Base-by-base conservation (phyloP, 2,888 invertebrate genomes). In the Parapristionchus giblindavisi region DNA sequence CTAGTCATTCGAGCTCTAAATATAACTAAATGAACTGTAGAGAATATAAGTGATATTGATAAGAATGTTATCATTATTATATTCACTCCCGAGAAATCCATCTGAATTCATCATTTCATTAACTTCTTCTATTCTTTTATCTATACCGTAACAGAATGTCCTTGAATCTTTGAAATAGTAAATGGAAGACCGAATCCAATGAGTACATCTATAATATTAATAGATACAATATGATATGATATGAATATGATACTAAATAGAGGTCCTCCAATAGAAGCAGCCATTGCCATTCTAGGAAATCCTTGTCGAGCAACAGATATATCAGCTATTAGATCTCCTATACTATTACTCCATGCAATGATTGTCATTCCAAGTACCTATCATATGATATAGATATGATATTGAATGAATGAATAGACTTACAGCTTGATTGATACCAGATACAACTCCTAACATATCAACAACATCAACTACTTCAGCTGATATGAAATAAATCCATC, bases 231-330 rank as follows among this genome's bases (percentile, higher is more conserved):
- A 14, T 24, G 4, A 14, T 54, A 21, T 21, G 34, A 32, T 21
- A 48, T 48, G 48, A 56, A 1, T 14, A 21, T 5, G 38, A 40
- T 5, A 61, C 91, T 92, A 84, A 92, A 91, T 75, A 92, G 89
- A 0, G 92, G 92, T 6, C 92, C 92, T 21, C 92, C 92, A 85
- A 92, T 92, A 77, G 92, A 92, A 0, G 92, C 92, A 0, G 92
- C 91, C 82, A 91, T 91, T 0, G 91, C 92, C 91, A 92, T 92
- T 76, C 91, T 89, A 0, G 92, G 91, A 84, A 90, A 92, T 2
- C 92, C 92, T 81, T 91, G 91, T 63, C 89, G 88, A 1, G 92
- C 92, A 82, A 92, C 90, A 6, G 91, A 87, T 0, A 91, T 85
- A 85, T 92, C 91, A 0, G 92, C 90, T 77, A 92, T 90, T 66